phyloP scores from a whole-genome alignment of 1,140 invertebrate species.

The Platyura marginata region DNA sequence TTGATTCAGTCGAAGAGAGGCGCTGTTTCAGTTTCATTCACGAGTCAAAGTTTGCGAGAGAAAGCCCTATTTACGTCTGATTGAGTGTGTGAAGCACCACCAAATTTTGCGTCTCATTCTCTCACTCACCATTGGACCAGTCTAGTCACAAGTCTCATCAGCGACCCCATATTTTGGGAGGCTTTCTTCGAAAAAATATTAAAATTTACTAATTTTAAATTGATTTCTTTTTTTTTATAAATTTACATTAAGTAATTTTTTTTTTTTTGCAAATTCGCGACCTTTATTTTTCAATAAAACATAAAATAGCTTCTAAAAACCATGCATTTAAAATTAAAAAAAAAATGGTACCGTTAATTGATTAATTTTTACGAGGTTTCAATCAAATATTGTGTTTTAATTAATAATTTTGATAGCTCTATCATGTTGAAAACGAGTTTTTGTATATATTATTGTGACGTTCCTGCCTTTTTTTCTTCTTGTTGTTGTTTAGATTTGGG shows the following conservation, averaged over 20 bases:
- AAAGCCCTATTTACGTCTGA: background rate
- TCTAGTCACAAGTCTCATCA: background rate
- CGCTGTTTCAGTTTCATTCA: too few species aligned
- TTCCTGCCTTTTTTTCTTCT: too few species aligned
- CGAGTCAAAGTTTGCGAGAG: background rate
- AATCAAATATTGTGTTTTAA: too few species aligned
- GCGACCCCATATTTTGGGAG: constrained; percentile 3
- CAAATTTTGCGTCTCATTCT: constrained; percentile 1
- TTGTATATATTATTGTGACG: too few species aligned
- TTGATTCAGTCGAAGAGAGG: too few species aligned
- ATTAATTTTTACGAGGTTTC: too few species aligned
- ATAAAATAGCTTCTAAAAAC: constrained; percentile 1
- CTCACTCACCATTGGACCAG: constrained; percentile 1
- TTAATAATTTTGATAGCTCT: too few species aligned
- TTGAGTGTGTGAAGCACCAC: constrained; percentile 1
- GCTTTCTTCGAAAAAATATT: constrained; percentile 5
- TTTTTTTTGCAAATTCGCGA: background rate
- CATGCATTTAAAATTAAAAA: too few species aligned
- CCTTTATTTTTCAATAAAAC: background rate
- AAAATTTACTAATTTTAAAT: constrained; percentile 4
- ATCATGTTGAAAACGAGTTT: too few species aligned
- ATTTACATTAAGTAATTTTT: background rate
- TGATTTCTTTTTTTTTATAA: constrained; percentile 1
- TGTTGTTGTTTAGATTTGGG: too few species aligned
- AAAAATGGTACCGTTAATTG: too few species aligned